Evolutionary conservation across 2,797 vertebrate genomes (phyloP).

Genomic region (Cossypha dichroa): DNA sequence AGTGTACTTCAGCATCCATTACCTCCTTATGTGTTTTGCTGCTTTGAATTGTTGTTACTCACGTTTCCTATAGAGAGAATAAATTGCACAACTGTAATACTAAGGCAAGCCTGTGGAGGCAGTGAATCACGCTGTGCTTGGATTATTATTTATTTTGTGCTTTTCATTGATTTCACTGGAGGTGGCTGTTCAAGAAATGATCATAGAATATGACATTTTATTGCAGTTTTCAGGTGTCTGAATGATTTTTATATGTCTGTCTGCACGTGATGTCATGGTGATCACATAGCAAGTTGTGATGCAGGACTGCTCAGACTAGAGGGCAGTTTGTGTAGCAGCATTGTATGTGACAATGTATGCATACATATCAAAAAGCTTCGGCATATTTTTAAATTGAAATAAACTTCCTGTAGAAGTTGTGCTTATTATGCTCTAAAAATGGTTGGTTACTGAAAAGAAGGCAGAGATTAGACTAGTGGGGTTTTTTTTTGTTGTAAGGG

Average conservation of each 20-base stretch:
- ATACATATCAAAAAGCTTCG: neutral
- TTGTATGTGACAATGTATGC: neutral
- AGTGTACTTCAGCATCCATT: neutral
- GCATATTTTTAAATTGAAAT: neutral
- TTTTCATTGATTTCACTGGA: neutral
- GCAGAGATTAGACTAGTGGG: neutral
- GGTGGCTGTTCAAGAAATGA: neutral
- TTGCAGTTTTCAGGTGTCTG: neutral
- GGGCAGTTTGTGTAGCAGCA: accelerated
- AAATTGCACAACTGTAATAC: neutral
- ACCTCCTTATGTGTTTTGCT: neutral
- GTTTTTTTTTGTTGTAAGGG: neutral
- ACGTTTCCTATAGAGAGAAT: neutral
- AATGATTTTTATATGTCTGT: neutral
- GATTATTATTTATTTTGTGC: neutral
- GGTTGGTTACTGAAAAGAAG: neutral
- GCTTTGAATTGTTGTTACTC: neutral
- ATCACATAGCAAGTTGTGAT: neutral
- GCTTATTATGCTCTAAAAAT: neutral
- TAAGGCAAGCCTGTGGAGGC: neutral
- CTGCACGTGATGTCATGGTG: neutral
- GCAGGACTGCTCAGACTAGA: neutral
- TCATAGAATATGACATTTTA: too few relatives aligned
- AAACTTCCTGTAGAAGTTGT: neutral
- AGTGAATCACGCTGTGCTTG: neutral